Conservation (phyloP, 2,888 invertebrate genomes). For the Drosophila monieri region DNA sequence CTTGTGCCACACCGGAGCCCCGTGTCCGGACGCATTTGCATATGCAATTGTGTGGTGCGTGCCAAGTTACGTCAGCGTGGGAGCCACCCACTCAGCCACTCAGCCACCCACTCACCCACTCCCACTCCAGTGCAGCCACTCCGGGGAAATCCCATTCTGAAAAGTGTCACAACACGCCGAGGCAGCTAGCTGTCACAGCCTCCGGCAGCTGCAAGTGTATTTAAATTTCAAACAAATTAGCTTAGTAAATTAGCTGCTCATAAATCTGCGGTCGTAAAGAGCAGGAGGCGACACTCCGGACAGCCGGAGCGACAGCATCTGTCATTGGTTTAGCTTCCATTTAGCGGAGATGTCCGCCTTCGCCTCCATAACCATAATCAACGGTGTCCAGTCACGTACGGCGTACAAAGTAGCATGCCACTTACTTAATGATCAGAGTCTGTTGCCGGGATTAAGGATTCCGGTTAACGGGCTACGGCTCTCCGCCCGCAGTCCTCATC, state of each 20-base stretch:
- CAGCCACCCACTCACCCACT: conserved; percentile 2
- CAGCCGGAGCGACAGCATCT: conserved; percentile 34
- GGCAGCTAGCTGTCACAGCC: conserved; percentile 42
- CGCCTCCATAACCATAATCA: conserved; percentile 11
- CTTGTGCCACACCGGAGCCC: neutral
- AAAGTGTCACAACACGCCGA: conserved; percentile 53
- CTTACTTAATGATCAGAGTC: neutral
- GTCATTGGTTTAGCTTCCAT: conserved; percentile 26
- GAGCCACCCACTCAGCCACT: neutral
- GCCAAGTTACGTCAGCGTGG: conserved; percentile 35
- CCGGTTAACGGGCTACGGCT: neutral
- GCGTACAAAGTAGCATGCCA: neutral
- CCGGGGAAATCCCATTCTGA: conserved; percentile 30
- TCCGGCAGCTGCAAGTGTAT: conserved; percentile 52
- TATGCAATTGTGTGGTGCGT: conserved; percentile 61
- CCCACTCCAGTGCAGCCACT: too few species aligned
- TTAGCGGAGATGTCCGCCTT: conserved; percentile 7
- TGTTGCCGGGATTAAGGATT: conserved; percentile 4
- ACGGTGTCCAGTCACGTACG: conserved; percentile 7
- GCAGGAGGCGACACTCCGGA: conserved; percentile 11
- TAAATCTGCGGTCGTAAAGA: conserved; percentile 61
- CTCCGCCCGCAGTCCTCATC: neutral
- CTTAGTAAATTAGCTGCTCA: conserved; percentile 61
- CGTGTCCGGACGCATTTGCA: conserved; percentile 54
- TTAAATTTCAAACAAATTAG: conserved; percentile 63